phyloP scores from a whole-genome alignment of 2,113 vertebrate genomes.

The Platysteira castanea region DNA sequence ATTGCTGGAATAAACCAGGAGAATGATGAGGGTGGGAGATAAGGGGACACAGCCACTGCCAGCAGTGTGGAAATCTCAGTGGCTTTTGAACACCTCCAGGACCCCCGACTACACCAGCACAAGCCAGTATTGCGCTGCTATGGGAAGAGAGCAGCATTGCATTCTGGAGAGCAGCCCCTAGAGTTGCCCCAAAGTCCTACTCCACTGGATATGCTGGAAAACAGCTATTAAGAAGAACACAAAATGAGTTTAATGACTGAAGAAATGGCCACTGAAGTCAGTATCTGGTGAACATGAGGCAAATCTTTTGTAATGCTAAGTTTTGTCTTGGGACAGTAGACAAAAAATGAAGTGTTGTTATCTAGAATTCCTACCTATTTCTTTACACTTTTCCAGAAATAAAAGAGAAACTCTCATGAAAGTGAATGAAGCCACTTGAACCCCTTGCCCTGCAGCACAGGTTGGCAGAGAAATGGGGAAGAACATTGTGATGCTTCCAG shows the following conservation, averaged over 20 bases:
- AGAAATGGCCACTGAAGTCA: background rate
- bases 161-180: background rate
- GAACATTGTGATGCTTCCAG: background rate
- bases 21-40: background rate
- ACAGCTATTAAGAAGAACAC: background rate
- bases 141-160: background rate
- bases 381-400: background rate
- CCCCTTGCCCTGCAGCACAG: background rate
- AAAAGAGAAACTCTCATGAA: background rate
- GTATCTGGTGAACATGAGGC: background rate
- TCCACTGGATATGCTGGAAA: background rate
- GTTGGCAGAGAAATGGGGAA: background rate
- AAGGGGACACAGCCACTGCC: background rate
- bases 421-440: background rate
- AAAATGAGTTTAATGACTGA: background rate
- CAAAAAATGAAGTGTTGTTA: background rate
- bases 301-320: background rate
- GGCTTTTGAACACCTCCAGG: background rate
- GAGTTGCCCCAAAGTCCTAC: background rate
- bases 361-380: background rate
- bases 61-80: background rate
- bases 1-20: background rate
- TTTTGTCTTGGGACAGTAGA: background rate
- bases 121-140: accelerated
- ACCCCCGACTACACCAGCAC: background rate